phyloP scores from a whole-genome alignment of 1,140 invertebrate species.

The Hylaeus anthracinus region DNA sequence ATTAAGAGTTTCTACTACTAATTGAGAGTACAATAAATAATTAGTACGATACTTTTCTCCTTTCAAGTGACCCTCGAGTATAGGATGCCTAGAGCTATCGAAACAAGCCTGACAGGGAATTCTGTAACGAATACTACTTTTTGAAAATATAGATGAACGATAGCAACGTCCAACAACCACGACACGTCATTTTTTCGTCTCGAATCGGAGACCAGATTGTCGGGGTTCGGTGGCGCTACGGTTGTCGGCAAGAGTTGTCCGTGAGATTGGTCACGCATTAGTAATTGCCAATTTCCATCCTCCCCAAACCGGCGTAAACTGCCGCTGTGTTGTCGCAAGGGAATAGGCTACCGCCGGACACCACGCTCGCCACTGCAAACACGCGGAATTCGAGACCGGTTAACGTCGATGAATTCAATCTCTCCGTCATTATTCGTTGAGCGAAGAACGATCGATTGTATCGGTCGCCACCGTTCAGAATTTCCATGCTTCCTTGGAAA shows the following conservation, averaged over 20 bases:
- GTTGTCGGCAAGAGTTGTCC: constrained; percentile 40
- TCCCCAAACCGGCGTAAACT: constrained; percentile 55
- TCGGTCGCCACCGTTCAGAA: too few relatives aligned
- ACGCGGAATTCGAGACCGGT: constrained; percentile 43
- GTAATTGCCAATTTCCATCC: constrained; percentile 65
- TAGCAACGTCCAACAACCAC: too few relatives aligned
- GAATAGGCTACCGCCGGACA: constrained; percentile 50
- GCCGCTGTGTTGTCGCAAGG: constrained; percentile 50
- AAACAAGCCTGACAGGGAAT: too few relatives aligned
- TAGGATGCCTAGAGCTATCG: too few relatives aligned
- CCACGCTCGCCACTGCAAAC: constrained; percentile 50
- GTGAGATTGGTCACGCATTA: constrained; percentile 63
- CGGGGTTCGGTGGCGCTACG: constrained; percentile 33
- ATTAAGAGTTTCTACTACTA: too few relatives aligned
- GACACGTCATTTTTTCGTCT: neutral
- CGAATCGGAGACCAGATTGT: constrained; percentile 43
- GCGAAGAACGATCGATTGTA: constrained; percentile 36
- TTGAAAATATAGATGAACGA: too few relatives aligned
- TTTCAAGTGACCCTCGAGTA: too few relatives aligned
- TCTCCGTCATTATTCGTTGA: constrained; percentile 49
- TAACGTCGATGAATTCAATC: constrained; percentile 60
- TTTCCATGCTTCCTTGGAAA: too few relatives aligned
- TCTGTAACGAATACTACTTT: too few relatives aligned
- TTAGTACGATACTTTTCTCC: too few relatives aligned
- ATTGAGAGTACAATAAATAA: too few relatives aligned